Percentiles rank a stretch among this genome's conserved stretches.
phyloP scores from a whole-genome alignment of 2,888 invertebrate species.

The Rhingia campestris region DNA sequence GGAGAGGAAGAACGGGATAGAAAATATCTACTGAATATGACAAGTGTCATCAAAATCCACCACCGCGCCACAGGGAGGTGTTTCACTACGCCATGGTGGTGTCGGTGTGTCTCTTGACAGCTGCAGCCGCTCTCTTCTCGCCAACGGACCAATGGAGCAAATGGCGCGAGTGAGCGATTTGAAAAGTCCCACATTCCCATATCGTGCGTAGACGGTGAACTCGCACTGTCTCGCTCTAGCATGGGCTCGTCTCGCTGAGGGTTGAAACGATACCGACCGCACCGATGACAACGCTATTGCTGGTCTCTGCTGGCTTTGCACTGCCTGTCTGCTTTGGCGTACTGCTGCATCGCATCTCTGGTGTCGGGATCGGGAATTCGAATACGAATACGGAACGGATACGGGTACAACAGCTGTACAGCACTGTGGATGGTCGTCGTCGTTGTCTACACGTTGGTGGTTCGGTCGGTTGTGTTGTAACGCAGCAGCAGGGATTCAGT shows the following conservation, averaged over 20 bases:
- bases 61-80: constrained; percentile 52
- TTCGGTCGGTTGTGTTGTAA: constrained; percentile 74
- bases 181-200: constrained; percentile 57
- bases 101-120: constrained; percentile 39
- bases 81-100: constrained; percentile 8
- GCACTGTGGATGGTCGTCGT: constrained; percentile 58
- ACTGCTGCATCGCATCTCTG: constrained; percentile 63
- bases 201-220: constrained; percentile 46
- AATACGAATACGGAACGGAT: constrained; percentile 8
- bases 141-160: constrained; percentile 6
- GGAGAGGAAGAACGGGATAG: constrained; percentile 29
- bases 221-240: constrained; percentile 30
- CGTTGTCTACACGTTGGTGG: constrained; percentile 71
- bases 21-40: constrained; percentile 20
- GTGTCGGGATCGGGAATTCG: constrained; percentile 62
- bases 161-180: constrained; percentile 62
- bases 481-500: constrained; percentile 82
- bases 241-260: constrained; percentile 28
- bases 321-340: constrained; percentile 62
- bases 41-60: constrained; percentile 55
- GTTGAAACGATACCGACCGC: constrained; percentile 76
- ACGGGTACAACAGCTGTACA: constrained; percentile 16
- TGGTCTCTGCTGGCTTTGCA: constrained; percentile 73
- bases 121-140: constrained; percentile 47
- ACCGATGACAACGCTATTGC: constrained; percentile 72